These are phyloP conservation scores for Pycnonotus jocosus DNA, from an alignment of 2,113 vertebrate genomes.

Conservation along the genomic window DNA sequence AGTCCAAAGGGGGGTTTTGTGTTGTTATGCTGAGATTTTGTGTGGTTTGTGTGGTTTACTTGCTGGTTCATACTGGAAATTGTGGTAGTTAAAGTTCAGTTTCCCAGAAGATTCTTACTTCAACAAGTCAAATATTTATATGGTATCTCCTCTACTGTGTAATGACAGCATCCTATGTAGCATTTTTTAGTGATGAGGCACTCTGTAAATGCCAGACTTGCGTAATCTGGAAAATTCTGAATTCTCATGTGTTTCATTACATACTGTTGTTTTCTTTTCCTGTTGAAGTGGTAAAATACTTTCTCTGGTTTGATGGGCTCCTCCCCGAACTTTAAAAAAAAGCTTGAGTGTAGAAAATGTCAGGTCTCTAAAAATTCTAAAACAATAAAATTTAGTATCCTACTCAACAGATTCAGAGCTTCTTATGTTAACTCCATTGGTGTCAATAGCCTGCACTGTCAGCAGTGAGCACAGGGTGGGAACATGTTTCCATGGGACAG, in stretches of 20 bases:
- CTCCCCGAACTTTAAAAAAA: neutral
- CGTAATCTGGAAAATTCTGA: neutral
- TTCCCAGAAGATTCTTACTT: conserved; percentile 12
- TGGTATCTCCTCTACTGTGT: neutral
- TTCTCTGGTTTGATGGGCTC: neutral
- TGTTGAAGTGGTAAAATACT: neutral
- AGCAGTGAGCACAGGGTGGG: neutral
- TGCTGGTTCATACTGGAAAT: neutral
- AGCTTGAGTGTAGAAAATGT: neutral
- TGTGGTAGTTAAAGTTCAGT: neutral
- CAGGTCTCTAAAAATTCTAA: neutral
- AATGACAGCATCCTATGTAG: neutral
- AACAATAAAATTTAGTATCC: neutral
- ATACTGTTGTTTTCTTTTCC: neutral
- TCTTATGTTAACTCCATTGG: neutral
- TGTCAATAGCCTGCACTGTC: neutral
- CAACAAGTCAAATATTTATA: neutral
- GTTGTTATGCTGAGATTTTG: neutral
- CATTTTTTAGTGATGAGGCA: conserved; percentile 16
- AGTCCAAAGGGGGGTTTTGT: neutral
- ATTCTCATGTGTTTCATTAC: neutral
- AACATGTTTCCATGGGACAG: neutral
- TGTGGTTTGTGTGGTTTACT: neutral
- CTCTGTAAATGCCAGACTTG: neutral
- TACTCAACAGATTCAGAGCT: neutral